Conservation (phyloP, 1,140 invertebrate species). For the Fopius arisanus region DNA sequence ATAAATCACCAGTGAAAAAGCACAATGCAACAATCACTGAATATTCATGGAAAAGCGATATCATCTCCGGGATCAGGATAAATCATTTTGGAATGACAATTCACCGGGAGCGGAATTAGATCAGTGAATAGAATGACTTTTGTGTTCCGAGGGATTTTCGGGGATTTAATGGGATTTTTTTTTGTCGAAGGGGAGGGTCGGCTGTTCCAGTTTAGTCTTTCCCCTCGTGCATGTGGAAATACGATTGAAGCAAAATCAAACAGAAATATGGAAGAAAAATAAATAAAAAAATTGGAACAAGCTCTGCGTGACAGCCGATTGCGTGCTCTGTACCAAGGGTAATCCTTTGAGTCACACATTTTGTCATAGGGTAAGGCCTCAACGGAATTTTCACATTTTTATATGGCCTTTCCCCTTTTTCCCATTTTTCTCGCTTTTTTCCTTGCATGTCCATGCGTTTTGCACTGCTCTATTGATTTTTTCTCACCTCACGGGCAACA, state of each 20-base stretch:
- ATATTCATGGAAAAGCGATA: no score
- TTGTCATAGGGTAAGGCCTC: neutral
- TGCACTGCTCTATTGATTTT: neutral
- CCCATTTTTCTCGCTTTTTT: neutral
- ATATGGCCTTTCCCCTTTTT: neutral
- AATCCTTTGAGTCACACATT: constrained; percentile 21
- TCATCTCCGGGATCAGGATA: no score
- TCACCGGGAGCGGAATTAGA: no score
- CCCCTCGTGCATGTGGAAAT: neutral
- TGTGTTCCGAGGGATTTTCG: no score
- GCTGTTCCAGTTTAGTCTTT: neutral
- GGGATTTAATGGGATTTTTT: no score
- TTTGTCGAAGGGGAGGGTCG: neutral
- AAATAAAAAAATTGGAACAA: constrained; percentile 22
- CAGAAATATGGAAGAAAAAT: neutral
- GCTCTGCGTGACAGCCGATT: constrained; percentile 41
- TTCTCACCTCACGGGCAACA: neutral
- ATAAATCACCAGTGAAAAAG: no score
- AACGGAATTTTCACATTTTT: neutral
- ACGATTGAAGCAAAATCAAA: neutral
- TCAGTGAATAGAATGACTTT: no score
- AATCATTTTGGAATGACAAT: no score
- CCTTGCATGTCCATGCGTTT: neutral
- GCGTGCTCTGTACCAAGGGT: constrained; percentile 30
- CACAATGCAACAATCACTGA: no score